Conservation (phyloP, 1,140 invertebrate genomes). For the Pemphigus obesinymphae region DNA sequence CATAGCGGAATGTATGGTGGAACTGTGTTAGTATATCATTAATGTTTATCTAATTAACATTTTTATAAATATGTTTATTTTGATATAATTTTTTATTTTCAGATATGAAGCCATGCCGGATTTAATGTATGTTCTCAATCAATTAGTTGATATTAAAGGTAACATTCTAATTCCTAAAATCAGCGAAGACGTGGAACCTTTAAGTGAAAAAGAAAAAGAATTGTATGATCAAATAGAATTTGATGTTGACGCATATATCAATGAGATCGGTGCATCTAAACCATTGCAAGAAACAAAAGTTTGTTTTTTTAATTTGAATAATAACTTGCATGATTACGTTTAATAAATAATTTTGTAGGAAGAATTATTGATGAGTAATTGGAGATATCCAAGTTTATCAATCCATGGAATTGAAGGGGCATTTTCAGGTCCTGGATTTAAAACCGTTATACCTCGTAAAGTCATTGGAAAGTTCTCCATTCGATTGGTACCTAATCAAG, state of each 20-base stretch:
- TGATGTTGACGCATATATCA: conserved; percentile 71
- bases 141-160: conserved; percentile 77
- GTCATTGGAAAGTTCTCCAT: conserved; percentile 96
- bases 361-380: conserved; percentile 79
- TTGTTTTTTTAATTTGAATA: neutral
- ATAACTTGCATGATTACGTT: too few species aligned
- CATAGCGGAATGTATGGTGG: conserved; percentile 95
- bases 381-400: conserved; percentile 84
- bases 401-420: conserved; percentile 92
- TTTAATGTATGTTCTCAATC: conserved; percentile 75
- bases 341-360: conserved; percentile 50
- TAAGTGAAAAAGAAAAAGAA: conserved; percentile 69
- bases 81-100: too few species aligned
- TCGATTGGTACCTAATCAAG: conserved; percentile 87
- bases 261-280: conserved; percentile 65
- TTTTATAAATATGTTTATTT: too few species aligned
- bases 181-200: conserved; percentile 69
- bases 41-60: too few species aligned
- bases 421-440: conserved; percentile 83
- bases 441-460: conserved; percentile 93
- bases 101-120: conserved; percentile 83
- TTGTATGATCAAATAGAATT: conserved; percentile 88
- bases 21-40: conserved; percentile 64
- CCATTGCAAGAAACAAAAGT: conserved; percentile 65
- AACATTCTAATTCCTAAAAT: conserved; percentile 77